Base-by-base conservation (phyloP, 2,888 invertebrate genomes). In the Latheticus oryzae region DNA sequence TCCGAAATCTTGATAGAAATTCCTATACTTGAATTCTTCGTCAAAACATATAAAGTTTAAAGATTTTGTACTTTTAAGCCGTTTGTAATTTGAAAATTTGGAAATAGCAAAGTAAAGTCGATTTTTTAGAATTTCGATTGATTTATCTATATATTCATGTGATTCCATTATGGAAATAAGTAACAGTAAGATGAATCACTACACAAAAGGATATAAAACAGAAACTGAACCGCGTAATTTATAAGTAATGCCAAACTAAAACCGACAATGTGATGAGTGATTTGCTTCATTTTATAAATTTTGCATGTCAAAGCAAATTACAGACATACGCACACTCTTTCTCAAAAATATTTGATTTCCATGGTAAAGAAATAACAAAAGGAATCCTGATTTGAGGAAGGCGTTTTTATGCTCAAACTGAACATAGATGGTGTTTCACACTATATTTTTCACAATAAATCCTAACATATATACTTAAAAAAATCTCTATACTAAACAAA, bases 1-100 rank as follows among this genome's bases (percentile, higher is more conserved):
- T 2, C 95, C 95, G 79, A 95, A 95, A 77, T 95, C 95, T 13
- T 87, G 85, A 78, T 92, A 93, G 78, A 90, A 93, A 76, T 91
- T 92, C 79, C 90, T 87, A 75, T 93, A 93, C 0, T 88, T 78
- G 63, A 92, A 80, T 71, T 92, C 90, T 66, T 89, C 84, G 72
- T 93, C 93, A 58, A 89, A 85, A 70, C 82, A 85, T 77, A 93
- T 91, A 75, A 89, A 93, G 79, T 90, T 87, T 5, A 85, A 84
- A 61, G 88, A 87, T 9, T 78, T 72, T 12, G 88, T 88, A 63
- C 84, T 87, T 73, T 85, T 86, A 19, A 89, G 82, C 62, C 83
- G 79, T 70, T 85, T 84, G 48, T 84, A 81, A 47, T 83, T 82
- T 66, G 85, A 82, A 54, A 84, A 83, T 70, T 85, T 82, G 67